A percentile compares a stretch with the other conserved stretches of the same genome.
phyloP scores from a whole-genome alignment of 2,113 vertebrate genomes.

The Amphiprion percula region DNA sequence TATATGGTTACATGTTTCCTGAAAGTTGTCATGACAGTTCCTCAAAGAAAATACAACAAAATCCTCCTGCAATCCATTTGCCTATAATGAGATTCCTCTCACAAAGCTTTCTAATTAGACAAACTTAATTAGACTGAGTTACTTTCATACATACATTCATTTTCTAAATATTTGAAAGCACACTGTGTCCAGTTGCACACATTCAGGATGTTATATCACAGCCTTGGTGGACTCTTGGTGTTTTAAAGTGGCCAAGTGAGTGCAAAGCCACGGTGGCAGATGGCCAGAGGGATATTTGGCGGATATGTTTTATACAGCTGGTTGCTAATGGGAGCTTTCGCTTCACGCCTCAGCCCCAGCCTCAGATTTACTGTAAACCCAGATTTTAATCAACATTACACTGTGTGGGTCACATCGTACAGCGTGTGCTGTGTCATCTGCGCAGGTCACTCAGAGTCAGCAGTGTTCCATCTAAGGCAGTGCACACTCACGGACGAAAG shows the following conservation, averaged over 20 bases:
- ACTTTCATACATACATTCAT: too few species aligned
- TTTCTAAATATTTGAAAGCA: too few species aligned
- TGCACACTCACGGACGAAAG: not conserved
- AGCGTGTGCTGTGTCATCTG: slow-evolving; percentile 20
- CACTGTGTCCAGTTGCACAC: too few species aligned
- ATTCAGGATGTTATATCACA: not conserved
- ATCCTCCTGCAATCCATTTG: too few species aligned
- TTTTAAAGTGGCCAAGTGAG: slow-evolving; percentile 24
- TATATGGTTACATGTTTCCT: too few species aligned
- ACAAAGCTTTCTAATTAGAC: too few species aligned
- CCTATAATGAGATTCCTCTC: too few species aligned
- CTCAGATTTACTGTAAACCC: slow-evolving; percentile 47
- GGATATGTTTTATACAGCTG: slow-evolving; percentile 46
- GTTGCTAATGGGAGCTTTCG: slow-evolving; percentile 45
- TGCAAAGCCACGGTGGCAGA: slow-evolving; percentile 29
- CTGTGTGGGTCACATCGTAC: slow-evolving; percentile 16
- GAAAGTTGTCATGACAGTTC: too few species aligned
- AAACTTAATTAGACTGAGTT: too few species aligned
- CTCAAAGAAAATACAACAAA: too few species aligned
- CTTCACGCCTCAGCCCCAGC: slow-evolving; percentile 17
- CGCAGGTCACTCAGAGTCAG: slow-evolving; percentile 26
- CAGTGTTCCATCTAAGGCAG: slow-evolving; percentile 13
- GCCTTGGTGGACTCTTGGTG: slow-evolving; percentile 9
- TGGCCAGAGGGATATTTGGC: slow-evolving; percentile 44
- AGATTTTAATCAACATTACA: slow-evolving; percentile 58